Evolutionary conservation across 92 coral and sea anemone species (phyloP), one percentile per base, ranked within the genome.

Genomic region (Porites divaricata): DNA sequence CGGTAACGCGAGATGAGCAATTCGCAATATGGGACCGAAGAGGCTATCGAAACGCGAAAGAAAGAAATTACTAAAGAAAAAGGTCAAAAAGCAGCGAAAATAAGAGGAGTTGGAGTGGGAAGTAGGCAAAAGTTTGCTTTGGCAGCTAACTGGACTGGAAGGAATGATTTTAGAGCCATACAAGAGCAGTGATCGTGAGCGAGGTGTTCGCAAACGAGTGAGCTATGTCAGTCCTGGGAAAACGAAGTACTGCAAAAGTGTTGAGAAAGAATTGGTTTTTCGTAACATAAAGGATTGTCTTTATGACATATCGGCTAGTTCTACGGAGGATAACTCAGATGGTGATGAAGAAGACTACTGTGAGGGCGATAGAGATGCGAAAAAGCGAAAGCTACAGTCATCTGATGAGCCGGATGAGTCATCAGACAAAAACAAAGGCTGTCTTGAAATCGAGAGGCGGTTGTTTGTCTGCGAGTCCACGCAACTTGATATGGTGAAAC

Each of bases 1-100:
- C 21, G 72, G 72, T 26, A 50, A 10, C 50, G 17, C 72, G 51
- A 9, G 79, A 78, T 69, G 78, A 77, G 84, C 17, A 13, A 59
- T 59, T 59, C 63, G 63, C 53, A 69, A 69, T 25, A 26, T 67
- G 52, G 72, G n/a, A 5, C 49, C 72, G 8, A 26, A 25, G 28
- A 67, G 26, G 49, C 13, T 26, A 4, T 25, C 72, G 13, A 25
- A 80, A 89, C 83, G 2, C 75, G 24, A 41, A 86, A 59, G 17
- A 59, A 59, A 9, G 63, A 63, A 63, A 63, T 63, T 63, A 63
- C 68, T 63, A n/a, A 16, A 16, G 68, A 63, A 63, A 16, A 4
- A 63, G 68, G 9, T 16, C 6, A 63, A n/a, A 63, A 63, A 63
- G 25, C 68, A 16, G n/a, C n/a, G n/a, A n/a, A n/a, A n/a, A n/a